A percentile compares a stretch with the other conserved stretches of the same genome.
Conservation (phyloP, 2,797 vertebrate genomes). For the Psittacula echo region DNA sequence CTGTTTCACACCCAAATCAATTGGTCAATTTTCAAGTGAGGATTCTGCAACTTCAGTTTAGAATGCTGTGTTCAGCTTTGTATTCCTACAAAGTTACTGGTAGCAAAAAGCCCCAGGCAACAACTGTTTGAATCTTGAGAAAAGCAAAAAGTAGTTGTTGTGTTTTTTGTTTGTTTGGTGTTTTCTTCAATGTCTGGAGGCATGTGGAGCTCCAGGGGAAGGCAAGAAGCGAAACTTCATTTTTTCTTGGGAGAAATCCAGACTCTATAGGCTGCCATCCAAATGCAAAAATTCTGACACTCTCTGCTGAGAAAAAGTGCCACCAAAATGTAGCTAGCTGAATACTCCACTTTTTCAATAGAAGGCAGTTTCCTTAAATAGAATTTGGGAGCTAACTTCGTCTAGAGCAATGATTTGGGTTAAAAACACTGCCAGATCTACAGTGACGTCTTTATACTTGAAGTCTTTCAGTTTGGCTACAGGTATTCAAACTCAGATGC, state of each 20-base stretch:
- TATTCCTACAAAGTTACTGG: conserved; percentile 17
- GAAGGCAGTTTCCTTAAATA: conserved; percentile 55
- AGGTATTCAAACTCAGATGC: not conserved
- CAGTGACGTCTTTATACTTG: not conserved
- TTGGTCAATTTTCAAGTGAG: conserved; percentile 17
- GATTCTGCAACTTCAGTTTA: conserved; percentile 17
- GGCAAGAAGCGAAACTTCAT: conserved; percentile 43
- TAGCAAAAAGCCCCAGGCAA: conserved; percentile 48
- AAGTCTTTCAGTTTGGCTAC: not conserved
- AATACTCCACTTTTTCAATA: conserved; percentile 53
- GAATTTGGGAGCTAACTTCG: conserved; percentile 57
- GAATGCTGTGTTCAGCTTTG: conserved; percentile 17
- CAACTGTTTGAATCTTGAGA: conserved; percentile 20
- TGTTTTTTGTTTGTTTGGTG: conserved; percentile 51
- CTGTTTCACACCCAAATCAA: not conserved
- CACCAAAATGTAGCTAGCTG: conserved; percentile 48
- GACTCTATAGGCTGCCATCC: conserved; percentile 61
- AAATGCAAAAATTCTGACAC: conserved; percentile 66
- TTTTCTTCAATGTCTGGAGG: conserved; percentile 55
- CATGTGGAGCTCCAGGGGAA: conserved; percentile 62
- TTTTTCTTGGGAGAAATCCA: conserved; percentile 65
- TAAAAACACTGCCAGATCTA: conserved; percentile 6
- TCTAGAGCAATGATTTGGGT: conserved; percentile 48
- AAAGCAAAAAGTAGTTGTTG: conserved; percentile 39
- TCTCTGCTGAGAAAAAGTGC: conserved; percentile 48